Conservation (phyloP, 30 jellyfish, hydroid and myxozoan species). For the Pelagia noctiluca region DNA sequence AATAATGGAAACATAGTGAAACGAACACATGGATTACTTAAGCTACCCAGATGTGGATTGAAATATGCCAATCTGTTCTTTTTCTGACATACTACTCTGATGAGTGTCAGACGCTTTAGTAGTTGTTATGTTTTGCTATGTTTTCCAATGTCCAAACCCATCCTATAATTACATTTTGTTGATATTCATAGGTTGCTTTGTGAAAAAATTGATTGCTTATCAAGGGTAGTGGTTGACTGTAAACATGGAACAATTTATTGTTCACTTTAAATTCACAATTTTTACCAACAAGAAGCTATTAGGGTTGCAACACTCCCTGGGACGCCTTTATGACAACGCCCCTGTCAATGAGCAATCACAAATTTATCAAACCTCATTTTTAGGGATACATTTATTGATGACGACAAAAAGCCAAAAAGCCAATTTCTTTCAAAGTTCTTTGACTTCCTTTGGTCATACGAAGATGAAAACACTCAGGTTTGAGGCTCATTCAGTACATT, state of each 20-base stretch:
- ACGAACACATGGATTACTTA: no score
- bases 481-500: background rate
- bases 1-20: no score
- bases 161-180: background rate
- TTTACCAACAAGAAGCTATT: background rate
- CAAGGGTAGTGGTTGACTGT: background rate
- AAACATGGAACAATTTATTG: background rate
- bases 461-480: constrained; percentile 62
- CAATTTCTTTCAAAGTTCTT: constrained; percentile 31
- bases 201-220: background rate
- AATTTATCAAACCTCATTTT: background rate
- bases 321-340: no score
- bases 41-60: no score
- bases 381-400: constrained; percentile 94
- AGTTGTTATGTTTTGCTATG: no score
- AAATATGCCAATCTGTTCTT: no score
- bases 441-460: constrained; percentile 80
- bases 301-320: background rate
- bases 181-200: background rate
- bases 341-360: no score
- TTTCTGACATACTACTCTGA: no score
- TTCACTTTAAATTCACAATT: background rate
- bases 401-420: constrained; percentile 53
- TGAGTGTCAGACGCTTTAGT: no score
- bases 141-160: background rate